Base-by-base conservation (phyloP, 2,888 invertebrate species). In the Allygus modestus region DNA sequence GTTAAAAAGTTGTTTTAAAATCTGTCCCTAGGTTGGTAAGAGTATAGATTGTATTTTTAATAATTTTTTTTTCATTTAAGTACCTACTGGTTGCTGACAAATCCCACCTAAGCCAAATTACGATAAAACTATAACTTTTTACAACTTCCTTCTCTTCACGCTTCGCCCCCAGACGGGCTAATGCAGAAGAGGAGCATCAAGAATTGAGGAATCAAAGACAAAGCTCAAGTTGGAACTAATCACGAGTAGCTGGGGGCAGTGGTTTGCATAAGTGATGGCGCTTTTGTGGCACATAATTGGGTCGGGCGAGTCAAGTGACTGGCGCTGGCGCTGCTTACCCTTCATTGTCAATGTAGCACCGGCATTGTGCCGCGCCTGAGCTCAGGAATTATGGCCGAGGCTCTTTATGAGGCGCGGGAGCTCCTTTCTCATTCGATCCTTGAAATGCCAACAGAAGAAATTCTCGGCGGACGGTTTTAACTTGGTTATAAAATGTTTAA, bases 251-350 rank as follows among this genome's bases (percentile, higher is more conserved):
- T 17, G 17, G 17, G 65, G 65, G 65, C 65, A 28, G 65, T 28
- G 28, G 65, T 28, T 33, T 77, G 46, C 75, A 77, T 77, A 77
- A 77, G 46, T 77, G 75, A 77, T 77, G 75, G 4, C 46, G 75
- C 46, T 41, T 77, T 77, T 77, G 75, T 77, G 46, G 46, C 12
- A 23, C 41, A 77, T 77, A 77, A 77, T 77, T 77, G 75, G 37
- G 75, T 77, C 41, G 31, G 43, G 73, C n/a, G 73, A 73, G 28
- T 43, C 41, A 31, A 41, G 41, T 23, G 33, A 71, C 37, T 33
- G 71, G 31, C 20, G 7, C n/a, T 23, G 54, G 23, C 20, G 7
- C 73, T 20, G 73, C 73, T 26, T 58, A 58, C 7, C 4, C 58
- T 58, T 65, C 65, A 65, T 65, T 65, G 65, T 65, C 65, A 65